Base-by-base conservation (phyloP, 2,888 invertebrate species). In the Perizoma affinitatum region DNA sequence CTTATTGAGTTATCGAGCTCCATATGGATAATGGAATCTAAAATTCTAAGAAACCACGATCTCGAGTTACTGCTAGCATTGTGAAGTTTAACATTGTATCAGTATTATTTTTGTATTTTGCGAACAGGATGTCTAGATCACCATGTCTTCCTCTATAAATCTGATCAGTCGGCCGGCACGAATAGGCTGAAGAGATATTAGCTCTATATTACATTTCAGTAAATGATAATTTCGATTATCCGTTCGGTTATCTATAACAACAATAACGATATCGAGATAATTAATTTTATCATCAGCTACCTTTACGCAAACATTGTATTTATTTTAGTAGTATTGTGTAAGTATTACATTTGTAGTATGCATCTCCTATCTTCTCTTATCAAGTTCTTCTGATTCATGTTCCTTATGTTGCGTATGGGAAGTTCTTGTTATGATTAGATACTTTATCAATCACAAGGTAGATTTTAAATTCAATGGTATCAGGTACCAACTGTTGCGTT, bases 121-220 rank as follows among this genome's bases (percentile, higher is more conserved):
- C 68, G 63, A 69, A 74, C 82, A 82, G 83, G 82, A 84, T 83
- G 82, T 79, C 79, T 79, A 74, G 74, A 79, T 80, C 73, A 74
- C 71, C 67, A 72, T 74, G 69, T 72, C 74, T 74, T 80, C 78
- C 78, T 78, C 76, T 78, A 75, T 82, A 78, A 76, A 75, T 68
- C 66, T 74, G 67, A 69, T 73, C 66, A 70, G 41, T 55, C 9
- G n/a, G n/a, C 40, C 43, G 8, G 43, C 8, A 22, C 11, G 36
- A 40, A 33, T 22, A 38, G 38, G 11, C 36, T 52, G 35, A 10
- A 41, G 33, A 52, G 36, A 38, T 44, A 38, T n/a, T 10, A 11
- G 11, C 5, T 48, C 47, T 48, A 5, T 10, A 63, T 63, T 50
- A 53, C 63, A 73, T 59, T 76, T 68, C 66, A 70, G 38, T 57